Evolutionary conservation across 2,797 vertebrate genomes (phyloP).

Genomic region (Sitta carolinensis): DNA sequence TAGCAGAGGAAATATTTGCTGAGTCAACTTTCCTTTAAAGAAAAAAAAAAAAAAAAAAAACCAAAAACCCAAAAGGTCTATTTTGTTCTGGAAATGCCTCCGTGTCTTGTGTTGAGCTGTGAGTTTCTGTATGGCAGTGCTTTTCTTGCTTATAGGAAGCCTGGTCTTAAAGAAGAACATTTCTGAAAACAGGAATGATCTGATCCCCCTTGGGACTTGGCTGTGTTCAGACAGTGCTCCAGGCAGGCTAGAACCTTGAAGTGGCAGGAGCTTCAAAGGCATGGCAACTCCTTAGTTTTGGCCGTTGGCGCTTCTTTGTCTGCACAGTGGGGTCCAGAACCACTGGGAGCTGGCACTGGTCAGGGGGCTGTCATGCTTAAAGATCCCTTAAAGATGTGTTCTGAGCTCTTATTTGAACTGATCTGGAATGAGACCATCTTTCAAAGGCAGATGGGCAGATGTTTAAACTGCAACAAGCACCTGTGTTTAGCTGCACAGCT

Average conservation of each 20-base stretch:
- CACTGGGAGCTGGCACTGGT: background rate
- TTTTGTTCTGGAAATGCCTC: slow-evolving; percentile 2
- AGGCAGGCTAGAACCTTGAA: background rate
- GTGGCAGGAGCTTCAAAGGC: background rate
- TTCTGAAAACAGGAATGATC: background rate
- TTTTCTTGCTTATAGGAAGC: background rate
- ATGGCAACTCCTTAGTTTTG: accelerated
- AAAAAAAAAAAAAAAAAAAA: background rate
- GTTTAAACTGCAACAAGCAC: background rate
- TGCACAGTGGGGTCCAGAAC: background rate
- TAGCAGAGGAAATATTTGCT: slow-evolving; percentile 49
- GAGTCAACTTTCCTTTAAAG: slow-evolving; percentile 51
- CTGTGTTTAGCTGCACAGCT: accelerated
- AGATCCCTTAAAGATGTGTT: background rate
- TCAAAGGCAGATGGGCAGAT: background rate
- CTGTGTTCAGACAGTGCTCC: background rate
- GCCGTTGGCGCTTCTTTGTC: background rate
- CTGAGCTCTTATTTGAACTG: background rate
- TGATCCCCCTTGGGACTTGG: background rate
- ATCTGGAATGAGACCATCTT: background rate
- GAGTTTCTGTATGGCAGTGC: background rate
- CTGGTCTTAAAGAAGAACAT: background rate
- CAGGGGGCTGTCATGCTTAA: background rate
- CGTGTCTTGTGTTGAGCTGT: background rate
- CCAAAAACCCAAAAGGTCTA: background rate